Conservation (phyloP, 1,140 invertebrate species). For the Drosophila funebris region DNA sequence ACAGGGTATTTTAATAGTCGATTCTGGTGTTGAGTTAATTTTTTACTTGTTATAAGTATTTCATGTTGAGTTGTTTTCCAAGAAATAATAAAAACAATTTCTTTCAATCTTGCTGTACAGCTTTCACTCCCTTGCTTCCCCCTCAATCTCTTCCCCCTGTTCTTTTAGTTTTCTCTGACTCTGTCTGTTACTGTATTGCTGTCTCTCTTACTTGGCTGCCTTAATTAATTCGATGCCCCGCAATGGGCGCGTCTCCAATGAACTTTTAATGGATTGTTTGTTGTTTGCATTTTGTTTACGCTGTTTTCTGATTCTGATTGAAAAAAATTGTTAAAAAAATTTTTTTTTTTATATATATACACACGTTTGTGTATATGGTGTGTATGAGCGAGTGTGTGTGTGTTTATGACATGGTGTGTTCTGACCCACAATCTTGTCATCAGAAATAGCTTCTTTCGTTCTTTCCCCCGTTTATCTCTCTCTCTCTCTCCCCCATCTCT, state of each 20-base stretch:
- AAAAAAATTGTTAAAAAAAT: slow-evolving; percentile 62
- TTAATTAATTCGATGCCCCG: slow-evolving; percentile 77
- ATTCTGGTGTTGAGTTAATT: neutral
- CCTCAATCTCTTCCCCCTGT: slow-evolving; percentile 12
- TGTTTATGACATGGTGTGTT: neutral
- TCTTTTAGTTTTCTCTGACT: neutral
- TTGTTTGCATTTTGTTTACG: slow-evolving; percentile 70
- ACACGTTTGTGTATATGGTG: neutral
- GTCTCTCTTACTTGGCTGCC: slow-evolving; percentile 28
- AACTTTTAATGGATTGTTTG: slow-evolving; percentile 71
- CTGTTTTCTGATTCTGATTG: slow-evolving; percentile 59
- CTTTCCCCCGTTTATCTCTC: neutral
- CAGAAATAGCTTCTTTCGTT: slow-evolving; percentile 28
- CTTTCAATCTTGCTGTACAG: slow-evolving; percentile 49
- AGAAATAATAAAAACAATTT: slow-evolving; percentile 73
- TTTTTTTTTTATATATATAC: slow-evolving; percentile 23
- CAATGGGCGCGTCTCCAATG: slow-evolving; percentile 66
- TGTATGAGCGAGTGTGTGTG: neutral
- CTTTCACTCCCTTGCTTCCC: slow-evolving; percentile 30
- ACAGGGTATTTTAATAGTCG: slow-evolving; percentile 25
- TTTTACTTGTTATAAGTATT: slow-evolving; percentile 25
- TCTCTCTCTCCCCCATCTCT: neutral
- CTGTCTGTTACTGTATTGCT: slow-evolving; percentile 7
- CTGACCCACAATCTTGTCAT: slow-evolving; percentile 60
- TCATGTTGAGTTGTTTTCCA: slow-evolving; percentile 40